Evolutionary conservation across 2,888 invertebrate genomes (phyloP).

Genomic region (Rhorus exstirpatorius): DNA sequence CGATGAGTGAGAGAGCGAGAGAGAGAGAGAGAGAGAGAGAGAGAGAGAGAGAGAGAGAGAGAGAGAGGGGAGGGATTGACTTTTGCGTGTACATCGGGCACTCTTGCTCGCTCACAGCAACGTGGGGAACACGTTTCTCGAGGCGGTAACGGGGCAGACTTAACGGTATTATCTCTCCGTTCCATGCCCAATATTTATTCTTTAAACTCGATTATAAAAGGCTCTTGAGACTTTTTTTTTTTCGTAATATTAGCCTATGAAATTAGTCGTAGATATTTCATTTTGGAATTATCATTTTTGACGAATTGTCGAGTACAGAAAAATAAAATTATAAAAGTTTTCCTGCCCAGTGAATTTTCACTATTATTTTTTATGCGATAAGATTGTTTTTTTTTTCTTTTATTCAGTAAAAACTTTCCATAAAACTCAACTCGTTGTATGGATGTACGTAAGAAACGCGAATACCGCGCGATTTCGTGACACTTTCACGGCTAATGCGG

Average conservation of each 20-base stretch:
- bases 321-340: no score
- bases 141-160: constrained; percentile 85
- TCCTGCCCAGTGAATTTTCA: not conserved
- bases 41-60: not conserved
- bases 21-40: not conserved
- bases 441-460: constrained; percentile 39
- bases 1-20: not conserved
- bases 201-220: constrained; percentile 74
- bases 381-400: not conserved
- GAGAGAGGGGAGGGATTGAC: constrained; percentile 21
- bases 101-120: constrained; percentile 16
- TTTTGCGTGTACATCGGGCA: constrained; percentile 12
- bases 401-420: constrained; percentile 9
- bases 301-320: no score
- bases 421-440: not conserved
- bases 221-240: constrained; percentile 70
- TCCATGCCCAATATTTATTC: constrained; percentile 85
- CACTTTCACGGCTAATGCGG: constrained; percentile 82
- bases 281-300: no score
- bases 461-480: constrained; percentile 78
- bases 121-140: constrained; percentile 74
- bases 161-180: constrained; percentile 83
- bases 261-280: no score
- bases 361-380: no score
- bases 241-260: not conserved